These are phyloP conservation scores for Tetrao urogallus DNA, from an alignment of 2,113 vertebrate genomes.

Conservation along the genomic window DNA sequence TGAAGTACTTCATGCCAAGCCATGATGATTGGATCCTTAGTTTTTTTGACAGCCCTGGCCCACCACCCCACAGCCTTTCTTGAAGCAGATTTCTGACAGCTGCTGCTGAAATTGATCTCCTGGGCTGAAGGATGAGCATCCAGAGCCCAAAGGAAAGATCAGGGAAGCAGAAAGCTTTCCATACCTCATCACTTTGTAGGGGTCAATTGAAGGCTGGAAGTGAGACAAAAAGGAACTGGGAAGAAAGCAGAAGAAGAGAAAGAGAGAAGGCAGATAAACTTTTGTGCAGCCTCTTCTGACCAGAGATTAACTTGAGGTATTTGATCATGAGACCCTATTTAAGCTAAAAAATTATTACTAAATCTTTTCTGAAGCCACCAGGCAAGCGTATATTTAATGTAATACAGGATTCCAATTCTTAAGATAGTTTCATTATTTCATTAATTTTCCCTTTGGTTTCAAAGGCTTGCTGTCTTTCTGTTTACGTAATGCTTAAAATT, in stretches of 20 bases:
- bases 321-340: background rate
- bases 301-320: background rate
- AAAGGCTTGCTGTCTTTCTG: background rate
- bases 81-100: background rate
- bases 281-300: background rate
- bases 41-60: background rate
- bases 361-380: background rate
- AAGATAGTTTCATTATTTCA: background rate
- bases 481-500: background rate
- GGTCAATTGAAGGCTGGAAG: background rate
- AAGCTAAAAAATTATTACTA: background rate
- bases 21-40: background rate
- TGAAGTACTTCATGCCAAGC: background rate
- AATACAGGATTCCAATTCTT: background rate
- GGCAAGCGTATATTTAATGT: background rate
- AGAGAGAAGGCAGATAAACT: background rate
- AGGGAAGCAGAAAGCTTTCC: background rate
- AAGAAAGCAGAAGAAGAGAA: background rate
- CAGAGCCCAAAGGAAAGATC: background rate
- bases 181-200: rapidly evolving
- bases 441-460: background rate
- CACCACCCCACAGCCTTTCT: background rate
- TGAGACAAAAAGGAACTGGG: background rate
- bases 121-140: background rate
- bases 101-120: background rate